Conservation (phyloP, 2,797 vertebrate species). For the Hybognathus amarus region DNA sequence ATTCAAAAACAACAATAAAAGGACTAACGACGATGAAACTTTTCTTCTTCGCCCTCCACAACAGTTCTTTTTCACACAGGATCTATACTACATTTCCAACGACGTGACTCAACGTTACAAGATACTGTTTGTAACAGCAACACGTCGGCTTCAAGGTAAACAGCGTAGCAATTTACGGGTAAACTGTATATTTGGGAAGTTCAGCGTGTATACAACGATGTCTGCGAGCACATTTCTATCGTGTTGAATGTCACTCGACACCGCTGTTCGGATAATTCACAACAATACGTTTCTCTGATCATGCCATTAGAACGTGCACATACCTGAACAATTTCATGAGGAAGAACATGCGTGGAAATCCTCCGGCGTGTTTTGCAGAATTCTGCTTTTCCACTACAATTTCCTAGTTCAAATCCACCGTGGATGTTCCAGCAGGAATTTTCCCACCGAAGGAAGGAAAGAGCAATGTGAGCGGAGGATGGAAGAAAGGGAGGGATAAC, state of each 20-base stretch:
- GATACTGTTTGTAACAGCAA: conserved; percentile 18
- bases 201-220: conserved; percentile 40
- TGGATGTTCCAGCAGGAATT: conserved; percentile 54
- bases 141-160: conserved; percentile 3
- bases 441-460: conserved; percentile 59
- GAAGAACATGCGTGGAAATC: not conserved
- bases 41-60: not conserved
- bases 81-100: not conserved
- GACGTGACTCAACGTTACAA: conserved; percentile 18
- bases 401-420: conserved; percentile 37
- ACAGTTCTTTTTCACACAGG: not conserved
- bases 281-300: conserved; percentile 22
- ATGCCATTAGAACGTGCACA: conserved; percentile 45
- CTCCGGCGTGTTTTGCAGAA: conserved; percentile 20
- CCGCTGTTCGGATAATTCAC: conserved; percentile 61
- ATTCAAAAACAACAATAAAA: not conserved
- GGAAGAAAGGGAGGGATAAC: conserved; percentile 55
- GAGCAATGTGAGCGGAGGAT: conserved; percentile 57
- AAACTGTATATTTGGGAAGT: conserved; percentile 37
- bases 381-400: conserved; percentile 22
- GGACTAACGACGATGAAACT: conserved; percentile 3
- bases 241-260: conserved; percentile 67
- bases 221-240: conserved; percentile 47
- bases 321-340: conserved; percentile 62
- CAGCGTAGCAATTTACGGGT: conserved; percentile 10